Base-by-base conservation (phyloP, 2,888 invertebrate species). In the Gonocerus acuteangulatus region DNA sequence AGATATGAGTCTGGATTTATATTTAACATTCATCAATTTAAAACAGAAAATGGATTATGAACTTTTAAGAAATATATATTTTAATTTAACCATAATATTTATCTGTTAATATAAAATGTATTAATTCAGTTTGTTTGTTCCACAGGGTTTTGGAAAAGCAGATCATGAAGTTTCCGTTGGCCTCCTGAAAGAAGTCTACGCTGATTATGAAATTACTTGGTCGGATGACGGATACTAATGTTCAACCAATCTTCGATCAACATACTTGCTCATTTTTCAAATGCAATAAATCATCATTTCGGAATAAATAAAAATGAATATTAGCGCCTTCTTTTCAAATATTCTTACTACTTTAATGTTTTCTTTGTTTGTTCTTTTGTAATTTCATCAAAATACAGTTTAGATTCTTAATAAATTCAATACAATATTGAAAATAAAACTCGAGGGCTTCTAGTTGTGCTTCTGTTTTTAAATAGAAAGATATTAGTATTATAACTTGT, bases 131-230 rank as follows among this genome's bases (percentile, higher is more conserved):
- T 47, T 7, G 16, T 47, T 9, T 47, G 47, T 47, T 39, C 77
- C 76, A 15, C 79, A 89, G 80, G 89, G 90, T 1, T 95, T 83
- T 72, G 95, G 95, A 1, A 86, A 85, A 73, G 95, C 95, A 1
- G 92, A 95, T 74, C 95, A 96, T 76, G 77, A 82, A 65, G 74
- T 85, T 27, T 77, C 91, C 1, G 90, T 86, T 2, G 81, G 81
- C 59, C 73, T 96, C 47, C 74, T 95, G 65, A 85, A 87, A 72
- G 81, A 81, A 62, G 79, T 80, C 48, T 96, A 82, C 73, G 78
- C 83, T 0, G 82, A 83, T 65, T 94, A 94, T 71, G 75, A 80
- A 11, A 84, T 96, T 66, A 83, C 86, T 62, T 87, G 85, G 72
- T 86, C 88, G 63, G 86, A 95, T 78, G 94, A 92, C 69, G 91